Evolutionary conservation across 2,797 vertebrate genomes (phyloP), one percentile per base, ranked within the genome.

Genomic region (Acanthurus leucopareius): DNA sequence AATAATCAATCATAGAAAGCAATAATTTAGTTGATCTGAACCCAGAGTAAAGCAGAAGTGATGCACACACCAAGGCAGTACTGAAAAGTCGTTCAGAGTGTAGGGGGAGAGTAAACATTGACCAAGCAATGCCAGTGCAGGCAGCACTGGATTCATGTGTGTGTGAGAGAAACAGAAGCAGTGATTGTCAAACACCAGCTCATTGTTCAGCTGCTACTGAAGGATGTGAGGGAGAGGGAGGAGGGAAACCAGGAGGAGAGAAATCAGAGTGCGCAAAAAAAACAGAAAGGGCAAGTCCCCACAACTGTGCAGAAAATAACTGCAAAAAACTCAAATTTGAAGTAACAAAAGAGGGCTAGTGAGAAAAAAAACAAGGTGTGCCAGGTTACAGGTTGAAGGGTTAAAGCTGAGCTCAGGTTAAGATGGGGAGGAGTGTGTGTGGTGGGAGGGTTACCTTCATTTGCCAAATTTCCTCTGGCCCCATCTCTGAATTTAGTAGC

Each of bases 401-500:
- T 85, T 83, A 79, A 95, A 95, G 94, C 89, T 85, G 76, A 88
- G 91, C 90, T 89, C 72, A 94, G 89, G 94, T 96, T 94, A 95
- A 89, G 94, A 91, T 89, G 91, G 86, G 93, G 80, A 94, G 82
- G 86, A 84, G 91, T 79, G 92, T 89, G 89, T 92, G 91, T 91
- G 85, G 79, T 90, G 87, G 84, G 83, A 92, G 88, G 94, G 97
- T 99, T 99, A 99, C 98, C 97, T 99, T 98, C 97, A 82, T 96
- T 90, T 93, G 96, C 96, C 96, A 97, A 95, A 93, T 97, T 97
- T 96, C 96, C 93, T 96, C 97, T 95, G 96, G 95, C 96, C 96
- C 96, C 97, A 95, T 97, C 97, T 96, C 95, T 97, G 96, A 95
- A 96, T 98, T 98, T 99, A 98, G 97, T 97, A 96, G 97, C 97